Percentiles rank a stretch among this genome's conserved stretches.
Conservation (phyloP, 2,888 invertebrate species). For the Drosophila monieri region DNA sequence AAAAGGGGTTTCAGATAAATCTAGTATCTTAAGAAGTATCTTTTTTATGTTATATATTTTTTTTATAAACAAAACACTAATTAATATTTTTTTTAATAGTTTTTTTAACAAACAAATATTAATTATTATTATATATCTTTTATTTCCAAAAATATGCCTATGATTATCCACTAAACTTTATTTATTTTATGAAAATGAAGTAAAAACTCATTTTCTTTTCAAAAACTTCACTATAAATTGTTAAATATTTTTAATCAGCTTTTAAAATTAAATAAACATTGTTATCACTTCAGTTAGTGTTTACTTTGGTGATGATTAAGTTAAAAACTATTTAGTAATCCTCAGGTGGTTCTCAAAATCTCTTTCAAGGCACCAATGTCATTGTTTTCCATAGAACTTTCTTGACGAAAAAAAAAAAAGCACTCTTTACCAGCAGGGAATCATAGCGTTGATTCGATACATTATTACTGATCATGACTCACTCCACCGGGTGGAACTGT, state of each 20-base stretch:
- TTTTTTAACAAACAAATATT: neutral
- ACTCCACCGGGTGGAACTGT: slow-evolving; percentile 34
- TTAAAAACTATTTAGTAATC: neutral
- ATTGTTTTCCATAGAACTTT: neutral
- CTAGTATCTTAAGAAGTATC: no score
- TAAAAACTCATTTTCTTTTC: no score
- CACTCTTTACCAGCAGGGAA: slow-evolving; percentile 62
- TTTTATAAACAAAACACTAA: neutral
- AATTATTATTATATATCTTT: no score
- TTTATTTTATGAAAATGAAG: no score
- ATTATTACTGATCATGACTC: slow-evolving; percentile 62
- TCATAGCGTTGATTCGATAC: slow-evolving; percentile 64
- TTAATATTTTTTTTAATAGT: no score
- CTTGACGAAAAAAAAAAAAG: neutral
- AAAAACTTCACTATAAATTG: no score
- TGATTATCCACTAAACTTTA: no score
- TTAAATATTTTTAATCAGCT: no score
- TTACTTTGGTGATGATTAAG: neutral
- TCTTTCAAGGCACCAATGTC: neutral
- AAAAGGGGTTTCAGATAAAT: no score
- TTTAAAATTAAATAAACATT: no score
- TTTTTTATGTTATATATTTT: no score
- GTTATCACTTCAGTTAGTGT: neutral
- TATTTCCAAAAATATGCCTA: no score
- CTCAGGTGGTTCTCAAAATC: neutral